Conservation (phyloP, 2,888 invertebrate species). For the Ectemnius continuus region DNA sequence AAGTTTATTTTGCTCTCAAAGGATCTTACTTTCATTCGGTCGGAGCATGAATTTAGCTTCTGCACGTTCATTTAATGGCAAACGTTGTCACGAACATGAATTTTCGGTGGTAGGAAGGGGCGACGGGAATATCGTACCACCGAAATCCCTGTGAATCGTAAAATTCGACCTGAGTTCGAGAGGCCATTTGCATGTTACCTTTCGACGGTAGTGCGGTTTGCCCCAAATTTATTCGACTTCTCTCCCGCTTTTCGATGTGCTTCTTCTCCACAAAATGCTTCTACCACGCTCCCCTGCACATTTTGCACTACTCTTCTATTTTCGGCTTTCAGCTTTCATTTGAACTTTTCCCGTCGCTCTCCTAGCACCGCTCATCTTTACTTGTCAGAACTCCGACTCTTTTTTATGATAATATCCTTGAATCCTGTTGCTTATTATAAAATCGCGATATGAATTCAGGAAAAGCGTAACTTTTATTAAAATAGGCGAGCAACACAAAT, state of each 20-base stretch:
- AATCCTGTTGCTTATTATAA: too few species aligned
- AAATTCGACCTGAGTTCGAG: slow-evolving; percentile 63
- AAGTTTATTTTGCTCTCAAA: too few species aligned
- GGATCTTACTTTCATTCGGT: too few species aligned
- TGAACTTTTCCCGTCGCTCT: too few species aligned
- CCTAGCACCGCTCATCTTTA: too few species aligned
- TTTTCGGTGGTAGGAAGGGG: background rate
- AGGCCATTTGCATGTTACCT: slow-evolving; percentile 64
- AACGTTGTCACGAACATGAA: background rate
- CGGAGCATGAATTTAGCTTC: too few species aligned
- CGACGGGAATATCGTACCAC: slow-evolving; percentile 30
- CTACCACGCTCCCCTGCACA: slow-evolving; percentile 7
- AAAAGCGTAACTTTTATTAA: too few species aligned
- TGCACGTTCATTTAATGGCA: too few species aligned
- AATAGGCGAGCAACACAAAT: too few species aligned
- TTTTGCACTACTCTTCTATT: background rate
- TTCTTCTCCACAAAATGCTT: background rate
- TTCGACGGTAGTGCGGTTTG: slow-evolving; percentile 56
- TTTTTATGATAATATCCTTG: too few species aligned
- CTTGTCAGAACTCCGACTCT: too few species aligned
- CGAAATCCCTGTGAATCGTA: slow-evolving; percentile 60
- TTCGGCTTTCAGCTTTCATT: background rate
- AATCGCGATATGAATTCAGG: too few species aligned
- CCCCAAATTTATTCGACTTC: slow-evolving; percentile 64
- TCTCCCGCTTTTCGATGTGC: background rate